Evolutionary conservation across 2,113 vertebrate genomes (phyloP).

Genomic region (Okapia johnstoni): DNA sequence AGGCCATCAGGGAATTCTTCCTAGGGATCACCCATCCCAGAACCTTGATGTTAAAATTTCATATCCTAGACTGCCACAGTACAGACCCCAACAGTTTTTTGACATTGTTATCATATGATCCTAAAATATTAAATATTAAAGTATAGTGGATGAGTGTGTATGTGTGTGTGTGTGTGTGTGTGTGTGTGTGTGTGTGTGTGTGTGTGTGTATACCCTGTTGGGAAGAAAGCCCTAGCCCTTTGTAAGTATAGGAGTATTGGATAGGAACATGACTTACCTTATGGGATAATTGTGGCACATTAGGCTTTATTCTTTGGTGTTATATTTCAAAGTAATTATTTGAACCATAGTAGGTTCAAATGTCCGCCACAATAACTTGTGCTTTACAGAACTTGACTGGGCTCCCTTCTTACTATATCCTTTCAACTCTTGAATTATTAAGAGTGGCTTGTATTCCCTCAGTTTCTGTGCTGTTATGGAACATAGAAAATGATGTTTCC

Average conservation of each 20-base stretch:
- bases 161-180: neutral
- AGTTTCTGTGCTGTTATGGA: neutral
- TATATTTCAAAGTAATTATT: neutral
- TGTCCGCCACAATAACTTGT: neutral
- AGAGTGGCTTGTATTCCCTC: neutral
- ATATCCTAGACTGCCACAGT: neutral
- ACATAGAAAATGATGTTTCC: neutral
- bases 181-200: neutral
- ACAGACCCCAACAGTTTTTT: neutral
- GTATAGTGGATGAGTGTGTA: fast-evolving
- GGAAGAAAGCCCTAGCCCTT: neutral
- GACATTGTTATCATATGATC: neutral
- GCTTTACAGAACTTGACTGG: neutral
- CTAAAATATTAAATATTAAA: neutral
- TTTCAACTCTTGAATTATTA: neutral
- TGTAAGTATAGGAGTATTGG: neutral
- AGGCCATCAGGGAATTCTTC: neutral
- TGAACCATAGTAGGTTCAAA: neutral
- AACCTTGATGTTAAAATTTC: neutral
- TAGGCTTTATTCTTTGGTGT: neutral
- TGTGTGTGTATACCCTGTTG: neutral
- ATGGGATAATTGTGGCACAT: neutral
- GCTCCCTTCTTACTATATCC: neutral
- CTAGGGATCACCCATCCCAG: neutral
- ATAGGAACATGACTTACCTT: neutral